These are phyloP conservation scores for Geotrupes spiniger DNA, from an alignment of 2,888 invertebrate species.

Conservation along the genomic window DNA sequence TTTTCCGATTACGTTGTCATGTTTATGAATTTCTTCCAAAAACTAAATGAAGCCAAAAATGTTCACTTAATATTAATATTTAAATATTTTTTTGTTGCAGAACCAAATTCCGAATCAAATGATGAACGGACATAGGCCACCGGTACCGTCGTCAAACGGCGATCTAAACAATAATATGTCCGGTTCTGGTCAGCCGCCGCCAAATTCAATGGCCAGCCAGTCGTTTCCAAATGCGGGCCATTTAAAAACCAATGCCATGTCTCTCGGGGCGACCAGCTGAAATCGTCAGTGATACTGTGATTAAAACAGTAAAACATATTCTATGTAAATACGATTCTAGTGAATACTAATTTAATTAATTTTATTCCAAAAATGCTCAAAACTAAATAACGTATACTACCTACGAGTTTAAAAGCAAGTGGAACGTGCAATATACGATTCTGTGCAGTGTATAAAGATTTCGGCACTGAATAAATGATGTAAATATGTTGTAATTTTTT, in stretches of 20 bases:
- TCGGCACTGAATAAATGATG: constrained; percentile 4
- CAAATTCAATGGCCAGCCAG: constrained; percentile 48
- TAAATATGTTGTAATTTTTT: background rate
- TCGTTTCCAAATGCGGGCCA: constrained; percentile 55
- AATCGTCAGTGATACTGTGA: constrained; percentile 44
- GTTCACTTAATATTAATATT: too few relatives aligned
- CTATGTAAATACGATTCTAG: constrained; percentile 9
- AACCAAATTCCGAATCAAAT: constrained; percentile 47
- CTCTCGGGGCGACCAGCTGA: constrained; percentile 65
- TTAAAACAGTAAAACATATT: constrained; percentile 10
- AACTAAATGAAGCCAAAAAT: too few relatives aligned
- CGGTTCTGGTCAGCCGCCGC: constrained; percentile 48
- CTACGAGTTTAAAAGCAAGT: background rate
- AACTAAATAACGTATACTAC: constrained; percentile 3
- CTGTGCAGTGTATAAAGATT: constrained; percentile 1
- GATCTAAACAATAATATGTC: constrained; percentile 71
- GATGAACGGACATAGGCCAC: constrained; percentile 55
- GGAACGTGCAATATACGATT: constrained; percentile 11
- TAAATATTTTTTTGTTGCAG: constrained; percentile 41
- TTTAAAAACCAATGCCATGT: constrained; percentile 50
- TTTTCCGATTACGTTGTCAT: too few relatives aligned
- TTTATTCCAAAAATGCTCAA: constrained; percentile 6
- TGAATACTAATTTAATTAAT: constrained; percentile 8
- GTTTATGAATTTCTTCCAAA: too few relatives aligned
- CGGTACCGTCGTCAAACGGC: constrained; percentile 52